Base-by-base conservation (phyloP, 1,140 invertebrate genomes). In the Nomia melanderi region DNA sequence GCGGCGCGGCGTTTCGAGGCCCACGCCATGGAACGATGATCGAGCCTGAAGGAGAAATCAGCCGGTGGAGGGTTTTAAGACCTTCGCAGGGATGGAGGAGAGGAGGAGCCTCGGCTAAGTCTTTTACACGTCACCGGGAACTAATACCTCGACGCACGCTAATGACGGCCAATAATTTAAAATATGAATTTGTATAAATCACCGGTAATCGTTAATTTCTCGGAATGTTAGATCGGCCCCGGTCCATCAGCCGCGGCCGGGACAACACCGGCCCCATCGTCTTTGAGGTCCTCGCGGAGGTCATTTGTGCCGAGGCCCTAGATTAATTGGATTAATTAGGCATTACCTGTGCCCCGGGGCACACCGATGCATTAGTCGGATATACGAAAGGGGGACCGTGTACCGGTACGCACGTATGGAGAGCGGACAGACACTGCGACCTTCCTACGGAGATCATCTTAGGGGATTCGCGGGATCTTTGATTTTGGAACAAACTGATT, bases 321-420 rank as follows among this genome's bases (percentile, higher is more conserved):
- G 90, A 92, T 92, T 92, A 91, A 92, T 91, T 92, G 88, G 91
- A 92, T 92, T 92, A 92, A 92, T 92, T 92, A 92, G 91, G 88
- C 87, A 92, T 92, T 91, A 91, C 87, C 83, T n/a, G 87, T 86
- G 86, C 88, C 90, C 87, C 87, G 83, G 86, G 88, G 90, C 87
- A 87, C 82, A 80, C 72, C 78, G 86, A 80, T 91, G 91, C 90
- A 91, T 92, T 91, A 91, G 90, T 86, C 84, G 80, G 65, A 59
- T 54, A n/a, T n/a, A 83, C 63, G 57, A 81, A 62, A 81, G 59
- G 31, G 77, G 66, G 65, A 67, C 57, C 41, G 67, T 29, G 59
- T 62, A 65, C 66, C 14, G 78, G 82, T 71, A 81, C 81, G 54
- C 62, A n/a, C n/a, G 47, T 50, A 50, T 50, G 50, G 27, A 63